Conservation (phyloP, 35 echinoderm and acorn worm species). For the Lytechinus variegatus region DNA sequence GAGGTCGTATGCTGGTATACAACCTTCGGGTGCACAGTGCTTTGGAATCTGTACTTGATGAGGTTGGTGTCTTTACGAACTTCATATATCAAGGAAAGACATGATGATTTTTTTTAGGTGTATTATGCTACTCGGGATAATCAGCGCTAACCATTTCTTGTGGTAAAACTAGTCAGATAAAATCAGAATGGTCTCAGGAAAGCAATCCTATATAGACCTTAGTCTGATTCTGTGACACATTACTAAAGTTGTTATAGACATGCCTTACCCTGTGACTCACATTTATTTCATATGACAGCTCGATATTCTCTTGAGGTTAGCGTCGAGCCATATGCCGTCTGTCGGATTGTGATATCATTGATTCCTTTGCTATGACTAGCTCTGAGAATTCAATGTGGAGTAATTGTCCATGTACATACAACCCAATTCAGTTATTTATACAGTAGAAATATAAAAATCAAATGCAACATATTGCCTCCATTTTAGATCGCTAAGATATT, state of each 20-base stretch:
- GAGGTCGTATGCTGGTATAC: background rate
- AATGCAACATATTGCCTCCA: background rate
- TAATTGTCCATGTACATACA: too few species aligned
- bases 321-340: background rate
- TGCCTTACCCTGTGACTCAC: background rate
- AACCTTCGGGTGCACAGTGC: background rate
- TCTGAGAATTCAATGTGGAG: background rate
- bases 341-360: background rate
- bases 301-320: background rate
- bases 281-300: slow-evolving; percentile 13
- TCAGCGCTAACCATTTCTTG: background rate
- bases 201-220: background rate
- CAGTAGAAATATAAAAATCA: background rate
- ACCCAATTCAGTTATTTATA: background rate
- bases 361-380: background rate
- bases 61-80: background rate
- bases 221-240: background rate
- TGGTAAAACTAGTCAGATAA: background rate
- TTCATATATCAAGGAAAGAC: background rate
- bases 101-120: background rate
- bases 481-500: background rate
- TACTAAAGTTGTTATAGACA: background rate
- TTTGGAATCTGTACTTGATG: background rate
- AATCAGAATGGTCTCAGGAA: background rate
- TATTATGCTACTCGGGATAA: background rate